phyloP scores from a whole-genome alignment of 2,113 vertebrate species.

The Lophotis ruficrista region DNA sequence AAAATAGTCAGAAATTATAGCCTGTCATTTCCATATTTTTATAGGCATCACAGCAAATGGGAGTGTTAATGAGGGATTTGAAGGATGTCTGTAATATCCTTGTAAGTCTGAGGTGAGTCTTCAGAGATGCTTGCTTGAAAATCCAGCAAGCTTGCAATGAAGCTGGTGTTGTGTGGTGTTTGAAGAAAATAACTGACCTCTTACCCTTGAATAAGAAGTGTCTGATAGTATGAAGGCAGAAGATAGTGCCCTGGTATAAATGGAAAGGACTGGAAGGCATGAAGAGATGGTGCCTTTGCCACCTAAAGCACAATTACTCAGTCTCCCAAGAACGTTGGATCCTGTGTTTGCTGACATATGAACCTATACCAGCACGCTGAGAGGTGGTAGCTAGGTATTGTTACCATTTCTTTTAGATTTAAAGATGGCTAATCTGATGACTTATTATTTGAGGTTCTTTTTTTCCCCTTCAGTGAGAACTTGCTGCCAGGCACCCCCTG shows the following conservation, averaged over 20 bases:
- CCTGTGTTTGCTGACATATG: not conserved
- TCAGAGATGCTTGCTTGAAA: not conserved
- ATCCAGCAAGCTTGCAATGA: not conserved
- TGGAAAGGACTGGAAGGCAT: not conserved
- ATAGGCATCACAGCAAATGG: not conserved
- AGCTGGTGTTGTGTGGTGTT: not conserved
- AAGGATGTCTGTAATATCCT: not conserved
- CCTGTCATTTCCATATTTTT: conserved; percentile 10
- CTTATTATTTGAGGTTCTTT: not conserved
- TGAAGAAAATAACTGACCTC: not conserved
- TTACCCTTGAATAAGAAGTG: not conserved
- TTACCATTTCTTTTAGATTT: not conserved
- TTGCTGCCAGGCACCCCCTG: not conserved
- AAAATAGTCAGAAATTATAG: not conserved
- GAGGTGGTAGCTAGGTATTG: not conserved
- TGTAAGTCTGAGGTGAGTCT: not conserved
- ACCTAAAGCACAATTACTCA: not conserved
- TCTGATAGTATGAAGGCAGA: not conserved
- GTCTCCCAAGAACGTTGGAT: not conserved
- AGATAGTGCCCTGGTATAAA: not conserved
- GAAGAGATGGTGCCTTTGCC: not conserved
- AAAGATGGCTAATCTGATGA: not conserved
- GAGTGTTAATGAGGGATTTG: not conserved
- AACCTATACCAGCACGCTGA: not conserved
- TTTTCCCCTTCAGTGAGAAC: not conserved